phyloP scores from a whole-genome alignment of 2,888 invertebrate species.

The Xanthia icteritia region DNA sequence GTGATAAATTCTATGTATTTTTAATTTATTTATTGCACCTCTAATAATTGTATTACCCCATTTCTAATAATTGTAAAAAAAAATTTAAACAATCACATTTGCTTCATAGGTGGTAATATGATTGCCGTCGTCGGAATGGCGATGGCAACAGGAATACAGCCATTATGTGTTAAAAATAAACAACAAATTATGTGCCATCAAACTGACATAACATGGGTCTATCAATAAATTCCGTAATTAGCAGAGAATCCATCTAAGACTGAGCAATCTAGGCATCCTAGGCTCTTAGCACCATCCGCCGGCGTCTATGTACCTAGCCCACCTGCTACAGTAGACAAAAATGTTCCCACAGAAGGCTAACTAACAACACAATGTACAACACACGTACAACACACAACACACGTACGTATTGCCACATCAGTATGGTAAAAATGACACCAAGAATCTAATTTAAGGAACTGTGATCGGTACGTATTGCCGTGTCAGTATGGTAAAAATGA shows the following conservation, averaged over 20 bases:
- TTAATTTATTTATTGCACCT: too few species aligned
- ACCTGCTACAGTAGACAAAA: slow-evolving; percentile 7
- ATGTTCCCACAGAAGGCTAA: slow-evolving; percentile 30
- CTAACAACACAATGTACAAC: too few species aligned
- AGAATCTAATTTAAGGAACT: too few species aligned
- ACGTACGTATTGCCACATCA: not conserved
- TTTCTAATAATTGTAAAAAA: not conserved
- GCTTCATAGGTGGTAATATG: not conserved
- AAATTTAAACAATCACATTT: not conserved
- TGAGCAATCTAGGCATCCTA: slow-evolving; percentile 45
- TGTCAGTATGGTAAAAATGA: too few species aligned
- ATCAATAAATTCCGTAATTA: slow-evolving; percentile 58
- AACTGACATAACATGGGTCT: slow-evolving; percentile 10
- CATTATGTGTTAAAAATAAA: slow-evolving; percentile 26
- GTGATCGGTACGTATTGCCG: too few species aligned
- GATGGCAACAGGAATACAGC: slow-evolving; percentile 21
- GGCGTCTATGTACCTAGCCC: slow-evolving; percentile 28
- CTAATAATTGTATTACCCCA: too few species aligned
- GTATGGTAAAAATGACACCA: too few species aligned
- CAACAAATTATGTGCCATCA: slow-evolving; percentile 26
- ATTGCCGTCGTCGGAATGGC: not conserved
- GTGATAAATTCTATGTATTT: not conserved
- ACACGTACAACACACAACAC: too few species aligned
- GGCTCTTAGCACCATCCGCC: slow-evolving; percentile 49
- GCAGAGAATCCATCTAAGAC: slow-evolving; percentile 25